Percentiles rank a stretch among this genome's conserved stretches.
phyloP scores from a whole-genome alignment of 2,113 vertebrate genomes.

The Camelus dromedarius region DNA sequence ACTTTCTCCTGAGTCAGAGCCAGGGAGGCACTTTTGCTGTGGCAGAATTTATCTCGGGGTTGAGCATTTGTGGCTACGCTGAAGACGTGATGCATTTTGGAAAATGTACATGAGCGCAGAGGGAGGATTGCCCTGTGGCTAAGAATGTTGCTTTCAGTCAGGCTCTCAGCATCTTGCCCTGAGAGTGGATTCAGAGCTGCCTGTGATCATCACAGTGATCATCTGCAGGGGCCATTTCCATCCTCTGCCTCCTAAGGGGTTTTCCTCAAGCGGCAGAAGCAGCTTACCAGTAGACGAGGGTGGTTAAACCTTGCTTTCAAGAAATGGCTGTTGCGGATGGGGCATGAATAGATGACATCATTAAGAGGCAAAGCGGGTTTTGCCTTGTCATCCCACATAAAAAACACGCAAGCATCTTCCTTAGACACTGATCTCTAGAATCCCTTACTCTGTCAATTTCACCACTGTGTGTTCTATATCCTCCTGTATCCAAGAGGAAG shows the following conservation, averaged over 20 bases:
- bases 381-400: neutral
- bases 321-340: neutral
- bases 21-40: neutral
- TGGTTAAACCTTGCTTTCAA: neutral
- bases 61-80: neutral
- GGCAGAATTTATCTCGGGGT: neutral
- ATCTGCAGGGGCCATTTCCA: slow-evolving; percentile 30
- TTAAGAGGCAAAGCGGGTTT: neutral
- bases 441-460: neutral
- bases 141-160: slow-evolving; percentile 39
- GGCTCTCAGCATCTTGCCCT: slow-evolving; percentile 42
- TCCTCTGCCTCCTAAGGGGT: neutral
- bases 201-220: slow-evolving; percentile 45
- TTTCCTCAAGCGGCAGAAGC: slow-evolving; percentile 11
- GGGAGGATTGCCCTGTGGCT: neutral
- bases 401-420: neutral
- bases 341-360: neutral
- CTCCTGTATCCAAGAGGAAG: neutral
- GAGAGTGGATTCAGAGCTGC: neutral
- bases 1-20: neutral
- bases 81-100: slow-evolving; percentile 14
- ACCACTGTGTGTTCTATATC: neutral
- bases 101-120: neutral
- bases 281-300: neutral
- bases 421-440: neutral